A percentile compares a stretch with the other conserved stretches of the same genome.
These are phyloP conservation scores for Enteromius treurensis DNA, from an alignment of 2,797 vertebrate genomes.

Conservation along the genomic window DNA sequence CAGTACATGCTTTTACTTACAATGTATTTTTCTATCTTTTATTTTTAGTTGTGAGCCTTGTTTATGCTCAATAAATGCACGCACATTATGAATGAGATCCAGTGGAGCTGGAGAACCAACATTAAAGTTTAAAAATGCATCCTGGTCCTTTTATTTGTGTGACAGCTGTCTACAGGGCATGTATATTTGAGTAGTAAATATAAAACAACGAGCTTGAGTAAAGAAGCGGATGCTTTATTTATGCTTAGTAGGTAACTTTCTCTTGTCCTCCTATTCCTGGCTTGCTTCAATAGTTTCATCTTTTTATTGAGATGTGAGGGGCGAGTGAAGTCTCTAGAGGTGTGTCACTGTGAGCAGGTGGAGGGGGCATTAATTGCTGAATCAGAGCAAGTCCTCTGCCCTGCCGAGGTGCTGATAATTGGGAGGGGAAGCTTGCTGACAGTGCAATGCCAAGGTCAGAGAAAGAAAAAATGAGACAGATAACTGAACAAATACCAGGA, in stretches of 20 bases:
- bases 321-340: slow-evolving; percentile 17
- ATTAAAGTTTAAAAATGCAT: slow-evolving; percentile 15
- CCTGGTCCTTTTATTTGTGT: slow-evolving; percentile 1
- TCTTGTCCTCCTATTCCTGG: neutral
- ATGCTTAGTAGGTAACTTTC: slow-evolving; percentile 7
- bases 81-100: neutral
- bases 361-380: slow-evolving; percentile 47
- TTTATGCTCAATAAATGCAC: neutral
- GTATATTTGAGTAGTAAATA: slow-evolving; percentile 13
- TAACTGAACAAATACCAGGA: slow-evolving; percentile 26
- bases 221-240: slow-evolving; percentile 19
- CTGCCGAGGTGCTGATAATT: slow-evolving; percentile 58
- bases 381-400: slow-evolving; percentile 55
- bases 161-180: neutral
- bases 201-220: neutral
- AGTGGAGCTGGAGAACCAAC: neutral
- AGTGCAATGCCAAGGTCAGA: slow-evolving; percentile 49
- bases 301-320: slow-evolving; percentile 27
- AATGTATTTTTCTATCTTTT: neutral
- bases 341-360: slow-evolving; percentile 29
- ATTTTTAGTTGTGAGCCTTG: neutral
- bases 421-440: slow-evolving; percentile 48
- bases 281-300: neutral
- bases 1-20: too few relatives aligned
- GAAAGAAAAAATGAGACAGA: slow-evolving; percentile 25